Evolutionary conservation across 2,113 vertebrate genomes (phyloP), one percentile per base, ranked within the genome.

Genomic region (Meles meles): DNA sequence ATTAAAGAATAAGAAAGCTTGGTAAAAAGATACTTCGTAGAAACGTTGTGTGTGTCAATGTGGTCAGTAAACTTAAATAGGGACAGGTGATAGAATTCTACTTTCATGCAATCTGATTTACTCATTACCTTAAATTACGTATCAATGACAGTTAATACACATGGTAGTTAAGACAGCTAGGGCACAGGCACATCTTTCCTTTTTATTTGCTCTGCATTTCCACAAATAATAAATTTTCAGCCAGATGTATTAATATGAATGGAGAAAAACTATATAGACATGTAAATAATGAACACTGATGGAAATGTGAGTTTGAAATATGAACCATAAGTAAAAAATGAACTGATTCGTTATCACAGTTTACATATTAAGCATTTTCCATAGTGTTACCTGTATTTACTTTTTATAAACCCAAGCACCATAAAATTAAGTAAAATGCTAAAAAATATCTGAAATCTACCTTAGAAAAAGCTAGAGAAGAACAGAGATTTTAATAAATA

Each of bases 171-270:
- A 94, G 49, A 37, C 31, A 74, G 34, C 4, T 49, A 90, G 55
- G 69, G 81, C 13, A 29, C 71, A 81, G 37, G 27, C 71, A 81
- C 44, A 88, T 21, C 25, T 13, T 37, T 31, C 3, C 25, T 42
- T 82, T 87, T 61, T 47, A 37, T 42, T 44, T 20, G 14, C 6
- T 76, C n/a, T 67, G 12, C 21, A 79, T 63, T 92, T 57, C 25
- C 15, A 93, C 18, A 77, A 71, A 96, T 90, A 92, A 87, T 88
- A 13, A 63, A 49, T 88, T 96, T 94, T 91, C 34, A 94, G 20
- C 15, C 49, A 84, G 18, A 5, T 77, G 21, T 42, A 76, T 85
- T 34, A 88, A 88, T 21, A 71, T 61, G 47, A 97, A 76, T 76
- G 55, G 25, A 74, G 55, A 93, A 29, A 93, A 91, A n/a, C 76